Percentiles rank a stretch among this genome's conserved stretches.
These are phyloP conservation scores for Arnoldichthys spilopterus DNA, from an alignment of 2,797 vertebrate species.

Conservation along the genomic window DNA sequence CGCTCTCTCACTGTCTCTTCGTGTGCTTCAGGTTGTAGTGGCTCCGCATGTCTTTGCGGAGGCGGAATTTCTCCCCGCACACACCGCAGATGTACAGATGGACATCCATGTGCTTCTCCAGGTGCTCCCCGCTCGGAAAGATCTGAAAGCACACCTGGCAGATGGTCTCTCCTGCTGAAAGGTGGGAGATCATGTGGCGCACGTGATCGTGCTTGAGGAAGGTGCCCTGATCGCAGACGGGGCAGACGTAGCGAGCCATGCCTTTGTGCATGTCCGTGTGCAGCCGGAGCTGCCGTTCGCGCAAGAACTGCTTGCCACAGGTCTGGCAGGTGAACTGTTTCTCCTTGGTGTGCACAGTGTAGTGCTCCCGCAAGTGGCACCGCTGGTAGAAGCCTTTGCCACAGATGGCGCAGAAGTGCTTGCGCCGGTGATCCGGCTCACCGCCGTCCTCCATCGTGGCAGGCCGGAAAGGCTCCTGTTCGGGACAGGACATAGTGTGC, in stretches of 20 bases:
- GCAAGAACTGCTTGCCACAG: slow-evolving; percentile 97
- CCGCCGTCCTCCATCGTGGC: slow-evolving; percentile 81
- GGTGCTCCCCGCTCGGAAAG: slow-evolving; percentile 91
- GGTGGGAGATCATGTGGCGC: slow-evolving; percentile 98
- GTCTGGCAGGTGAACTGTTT: slow-evolving; percentile 98
- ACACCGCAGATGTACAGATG: slow-evolving; percentile 98
- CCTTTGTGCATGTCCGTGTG: slow-evolving; percentile 99
- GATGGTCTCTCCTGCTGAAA: slow-evolving; percentile 95
- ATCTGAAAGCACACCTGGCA: slow-evolving; percentile 99
- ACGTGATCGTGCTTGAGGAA: slow-evolving; percentile 99
- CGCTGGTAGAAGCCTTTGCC: slow-evolving; percentile 98
- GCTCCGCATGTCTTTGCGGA: slow-evolving; percentile 98
- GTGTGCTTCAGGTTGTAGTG: slow-evolving; percentile 97
- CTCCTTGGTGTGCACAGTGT: slow-evolving; percentile 98
- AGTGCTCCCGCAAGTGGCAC: slow-evolving; percentile 97
- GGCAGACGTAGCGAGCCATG: slow-evolving; percentile 97
- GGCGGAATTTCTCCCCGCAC: slow-evolving; percentile 97
- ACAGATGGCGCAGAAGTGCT: slow-evolving; percentile 97
- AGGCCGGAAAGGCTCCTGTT: slow-evolving; percentile 89
- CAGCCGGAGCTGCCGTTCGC: slow-evolving; percentile 93
- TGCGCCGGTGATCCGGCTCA: slow-evolving; percentile 92
- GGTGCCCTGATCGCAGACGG: slow-evolving; percentile 97
- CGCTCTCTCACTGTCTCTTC: slow-evolving; percentile 72
- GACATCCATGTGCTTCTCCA: slow-evolving; percentile 98
- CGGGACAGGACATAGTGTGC: slow-evolving; percentile 89